A percentile compares a stretch with the other conserved stretches of the same genome.
Evolutionary conservation across 2,888 invertebrate species (phyloP).

Genomic region (Limnephilus marmoratus): DNA sequence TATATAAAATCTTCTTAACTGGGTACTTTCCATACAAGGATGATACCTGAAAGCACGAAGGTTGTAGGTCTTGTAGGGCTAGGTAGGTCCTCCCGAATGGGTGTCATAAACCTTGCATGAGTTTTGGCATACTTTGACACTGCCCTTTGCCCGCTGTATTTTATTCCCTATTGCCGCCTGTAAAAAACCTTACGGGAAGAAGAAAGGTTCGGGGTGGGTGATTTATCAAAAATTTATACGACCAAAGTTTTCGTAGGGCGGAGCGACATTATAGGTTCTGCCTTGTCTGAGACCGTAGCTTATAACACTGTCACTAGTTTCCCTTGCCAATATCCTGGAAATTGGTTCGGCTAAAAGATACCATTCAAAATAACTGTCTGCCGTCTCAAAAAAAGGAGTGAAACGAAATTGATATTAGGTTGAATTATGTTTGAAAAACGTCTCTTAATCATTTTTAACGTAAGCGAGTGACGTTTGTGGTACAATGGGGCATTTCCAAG

Average conservation of each 20-base stretch:
- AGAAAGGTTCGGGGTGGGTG: slow-evolving; percentile 56
- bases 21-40: background rate
- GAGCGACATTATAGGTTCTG: slow-evolving; percentile 52
- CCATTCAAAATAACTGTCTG: background rate
- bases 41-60: background rate
- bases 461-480: no score
- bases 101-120: slow-evolving; percentile 48
- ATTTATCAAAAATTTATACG: slow-evolving; percentile 67
- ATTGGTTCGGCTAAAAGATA: background rate
- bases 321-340: slow-evolving; percentile 21
- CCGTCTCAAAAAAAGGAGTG: background rate
- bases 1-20: background rate
- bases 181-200: slow-evolving; percentile 43
- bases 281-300: slow-evolving; percentile 4
- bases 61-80: background rate
- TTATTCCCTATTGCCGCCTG: slow-evolving; percentile 55
- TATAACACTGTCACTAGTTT: slow-evolving; percentile 26
- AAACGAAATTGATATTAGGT: background rate
- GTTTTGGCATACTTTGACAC: slow-evolving; percentile 52
- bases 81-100: background rate
- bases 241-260: slow-evolving; percentile 63
- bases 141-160: slow-evolving; percentile 50
- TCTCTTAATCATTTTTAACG: background rate
- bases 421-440: background rate
- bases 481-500: no score